Base-by-base conservation (phyloP, 2,113 vertebrate species). In the Ammodytes marinus region DNA sequence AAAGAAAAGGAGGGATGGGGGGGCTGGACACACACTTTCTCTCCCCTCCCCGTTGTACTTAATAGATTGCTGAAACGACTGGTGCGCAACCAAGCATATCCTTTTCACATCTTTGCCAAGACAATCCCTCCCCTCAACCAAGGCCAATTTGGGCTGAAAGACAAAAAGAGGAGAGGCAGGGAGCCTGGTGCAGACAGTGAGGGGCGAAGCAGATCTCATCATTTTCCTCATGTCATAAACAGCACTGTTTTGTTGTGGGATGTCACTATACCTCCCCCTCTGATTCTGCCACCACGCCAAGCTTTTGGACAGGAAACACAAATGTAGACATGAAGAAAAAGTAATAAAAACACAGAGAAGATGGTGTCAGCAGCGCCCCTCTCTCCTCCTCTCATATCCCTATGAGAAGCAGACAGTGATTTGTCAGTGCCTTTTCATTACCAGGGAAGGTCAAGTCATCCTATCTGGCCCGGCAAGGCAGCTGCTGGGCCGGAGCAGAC, bases 361-460 rank as follows among this genome's bases (percentile, higher is more conserved):
- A 69, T 53, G 61, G 70, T 50, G 83, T 80, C 86, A 88, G 78
- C 85, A 79, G 76, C 75, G 40, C 80, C 75, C 70, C 58, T 77
- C 72, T 52, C 75, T 79, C 73, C 68, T 75, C 65, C 60, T 78
- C 72, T 60, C 46, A 46, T 59, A 43, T 74, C 87, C 82, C 82
- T 76, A 70, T 72, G 83, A 88, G 90, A 80, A 80, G 84, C 81
- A 86, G 89, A 93, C 79, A 90, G 80, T 88, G 88, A 90, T 93
- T 92, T 92, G 89, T 93, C 91, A 90, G 85, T 86, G 91, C 77
- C 91, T 90, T 93, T 90, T 92, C 93, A 93, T 93, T 93, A 91
- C 77, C 76, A 76, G 73, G 74, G 85, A 91, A 86, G 90, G 89
- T 91, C 92, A 78, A 83, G 87, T 92, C 88, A 89, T 69, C 85